Evolutionary conservation across 2,113 vertebrate genomes (phyloP), one percentile per base, ranked within the genome.

Genomic region (Tamias sibiricus): DNA sequence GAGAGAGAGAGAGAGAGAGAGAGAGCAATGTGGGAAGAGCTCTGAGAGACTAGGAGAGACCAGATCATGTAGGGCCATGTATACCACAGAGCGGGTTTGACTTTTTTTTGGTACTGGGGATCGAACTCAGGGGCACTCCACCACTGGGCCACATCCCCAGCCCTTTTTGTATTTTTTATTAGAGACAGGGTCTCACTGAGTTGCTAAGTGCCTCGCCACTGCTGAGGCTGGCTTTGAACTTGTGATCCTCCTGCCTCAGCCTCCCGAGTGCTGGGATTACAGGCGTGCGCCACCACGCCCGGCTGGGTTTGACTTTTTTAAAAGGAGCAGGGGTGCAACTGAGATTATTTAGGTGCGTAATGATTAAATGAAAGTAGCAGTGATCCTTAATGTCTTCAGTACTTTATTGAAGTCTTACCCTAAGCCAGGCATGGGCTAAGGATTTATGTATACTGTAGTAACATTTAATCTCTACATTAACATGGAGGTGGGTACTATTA

Each of bases 321-420:
- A 92, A 88, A 85, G 64, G 49, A 44, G 6, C 59, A 66, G 32
- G 14, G 1, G 30, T 57, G 14, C 28, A 49, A 35, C 2, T 71
- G 57, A 95, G 75, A 74, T 89, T 30, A 86, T 83, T 72, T 77
- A 92, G 3, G 32, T 54, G n/a, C n/a, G 52, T 86, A 54, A 62
- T 62, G 85, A 75, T 87, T 66, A 95, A 79, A 69, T 87, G 71
- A 90, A 97, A 83, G n/a, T 79, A 91, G 10, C 14, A 76, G 17
- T 83, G 40, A 37, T 42, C 77, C 59, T 30, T 57, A 95, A 66
- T 57, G 57, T 62, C 62, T 37, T 52, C 47, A 32, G 42, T 68
- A 20, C 37, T 32, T 80, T 84, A 92, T 28, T 72, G 52, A 84
- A 92, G 71, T 42, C 32, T 94, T 82, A 59, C 16, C 54, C 35